A percentile compares a stretch with the other conserved stretches of the same genome.
These are phyloP conservation scores for Pangasius larnaudii DNA, from an alignment of 2,797 vertebrate species.

Conservation along the genomic window DNA sequence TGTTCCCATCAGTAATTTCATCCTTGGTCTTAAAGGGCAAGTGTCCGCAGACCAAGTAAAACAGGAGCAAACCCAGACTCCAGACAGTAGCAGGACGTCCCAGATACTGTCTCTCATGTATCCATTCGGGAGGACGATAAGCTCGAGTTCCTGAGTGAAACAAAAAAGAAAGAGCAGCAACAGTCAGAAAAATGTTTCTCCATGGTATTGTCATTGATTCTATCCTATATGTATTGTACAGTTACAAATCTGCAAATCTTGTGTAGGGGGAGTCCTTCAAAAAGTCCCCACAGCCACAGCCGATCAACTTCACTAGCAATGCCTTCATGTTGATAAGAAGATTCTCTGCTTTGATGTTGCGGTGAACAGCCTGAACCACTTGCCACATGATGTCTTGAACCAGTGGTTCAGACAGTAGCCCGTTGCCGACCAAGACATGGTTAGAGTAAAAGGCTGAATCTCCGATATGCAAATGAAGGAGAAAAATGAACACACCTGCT, in stretches of 20 bases:
- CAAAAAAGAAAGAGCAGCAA: not conserved
- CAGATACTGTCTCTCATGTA: not conserved
- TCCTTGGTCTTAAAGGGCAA: not conserved
- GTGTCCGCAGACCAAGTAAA: not conserved
- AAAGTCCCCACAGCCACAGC: not conserved
- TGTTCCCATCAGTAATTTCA: not conserved
- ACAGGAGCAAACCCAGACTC: not conserved
- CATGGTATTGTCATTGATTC: not conserved
- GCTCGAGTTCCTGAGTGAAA: not conserved
- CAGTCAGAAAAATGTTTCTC: not conserved
- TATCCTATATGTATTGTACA: not conserved
- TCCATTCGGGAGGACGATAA: not conserved
- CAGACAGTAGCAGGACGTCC: not conserved
- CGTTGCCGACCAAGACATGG: no score
- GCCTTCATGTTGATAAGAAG: not conserved
- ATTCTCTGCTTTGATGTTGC: not conserved
- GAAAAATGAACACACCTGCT: no score
- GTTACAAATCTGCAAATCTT: not conserved
- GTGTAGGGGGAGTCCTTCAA: not conserved
- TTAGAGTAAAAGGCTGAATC: no score
- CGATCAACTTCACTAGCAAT: not conserved
- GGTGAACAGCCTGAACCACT: not conserved
- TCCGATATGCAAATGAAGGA: no score
- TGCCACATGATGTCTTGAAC: not conserved
- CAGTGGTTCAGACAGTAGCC: not conserved